Evolutionary conservation across 2,797 vertebrate genomes (phyloP).

Genomic region (Catamblyrhynchus diadema): DNA sequence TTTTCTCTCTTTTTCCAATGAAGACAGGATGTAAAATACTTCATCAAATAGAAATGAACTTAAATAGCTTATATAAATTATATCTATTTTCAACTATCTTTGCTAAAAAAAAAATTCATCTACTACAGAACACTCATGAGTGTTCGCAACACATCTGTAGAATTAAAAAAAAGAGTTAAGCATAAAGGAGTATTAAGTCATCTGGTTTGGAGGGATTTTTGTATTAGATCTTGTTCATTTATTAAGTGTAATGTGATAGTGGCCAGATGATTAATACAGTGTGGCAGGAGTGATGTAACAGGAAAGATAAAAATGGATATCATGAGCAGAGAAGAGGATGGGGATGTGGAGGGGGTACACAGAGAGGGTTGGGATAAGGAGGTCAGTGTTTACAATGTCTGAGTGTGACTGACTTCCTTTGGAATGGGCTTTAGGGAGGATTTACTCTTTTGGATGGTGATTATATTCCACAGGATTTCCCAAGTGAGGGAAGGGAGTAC

Average conservation of each 20-base stretch:
- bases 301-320: constrained; percentile 55
- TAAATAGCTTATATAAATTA: constrained; percentile 8
- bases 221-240: constrained; percentile 64
- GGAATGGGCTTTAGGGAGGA: not conserved
- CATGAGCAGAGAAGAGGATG: not conserved
- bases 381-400: not conserved
- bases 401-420: not conserved
- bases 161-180: constrained; percentile 35
- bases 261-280: constrained; percentile 65
- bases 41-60: not conserved
- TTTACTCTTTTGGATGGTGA: not conserved
- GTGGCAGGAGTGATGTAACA: constrained; percentile 52
- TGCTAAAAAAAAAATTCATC: constrained; percentile 37
- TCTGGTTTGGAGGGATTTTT: constrained; percentile 57
- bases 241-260: constrained; percentile 63
- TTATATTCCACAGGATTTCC: not conserved
- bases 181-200: constrained; percentile 59
- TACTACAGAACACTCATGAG: not conserved
- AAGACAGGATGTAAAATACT: not conserved
- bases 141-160: constrained; percentile 43
- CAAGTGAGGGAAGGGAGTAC: not conserved
- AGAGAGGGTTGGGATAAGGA: not conserved
- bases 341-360: not conserved
- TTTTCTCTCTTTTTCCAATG: not conserved
- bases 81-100: constrained; percentile 2